Conservation (phyloP, 2,888 invertebrate species). For the Agriopis aurantiaria region DNA sequence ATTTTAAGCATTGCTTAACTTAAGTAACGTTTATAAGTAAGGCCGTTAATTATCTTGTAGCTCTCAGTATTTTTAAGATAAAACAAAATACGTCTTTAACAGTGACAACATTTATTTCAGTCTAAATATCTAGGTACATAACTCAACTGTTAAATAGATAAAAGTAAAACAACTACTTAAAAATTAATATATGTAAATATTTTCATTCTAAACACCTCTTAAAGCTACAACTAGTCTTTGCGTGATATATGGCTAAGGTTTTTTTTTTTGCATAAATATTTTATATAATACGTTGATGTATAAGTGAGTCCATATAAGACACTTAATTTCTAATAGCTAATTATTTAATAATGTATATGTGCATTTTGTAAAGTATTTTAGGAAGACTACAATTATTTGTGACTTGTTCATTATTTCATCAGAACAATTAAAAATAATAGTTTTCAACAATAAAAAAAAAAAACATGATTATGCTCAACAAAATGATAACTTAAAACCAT, state of each 20-base stretch:
- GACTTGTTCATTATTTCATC: not conserved
- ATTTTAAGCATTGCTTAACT: too few species aligned
- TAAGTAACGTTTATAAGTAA: too few species aligned
- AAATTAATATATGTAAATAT: constrained; percentile 19
- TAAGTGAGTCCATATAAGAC: constrained; percentile 18
- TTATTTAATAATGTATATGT: not conserved
- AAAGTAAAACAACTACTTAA: constrained; percentile 1
- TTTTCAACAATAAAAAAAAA: not conserved
- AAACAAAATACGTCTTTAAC: constrained; percentile 3
- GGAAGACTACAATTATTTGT: constrained; percentile 5
- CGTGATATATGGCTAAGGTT: constrained; percentile 18
- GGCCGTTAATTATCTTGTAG: too few species aligned
- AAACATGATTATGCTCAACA: too few species aligned
- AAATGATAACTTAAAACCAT: too few species aligned
- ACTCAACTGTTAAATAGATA: not conserved
- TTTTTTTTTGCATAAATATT: not conserved
- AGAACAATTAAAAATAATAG: not conserved
- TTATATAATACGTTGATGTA: not conserved
- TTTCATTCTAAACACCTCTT: constrained; percentile 6
- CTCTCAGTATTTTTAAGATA: not conserved
- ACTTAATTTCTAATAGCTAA: not conserved
- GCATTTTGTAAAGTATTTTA: not conserved
- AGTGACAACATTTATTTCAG: constrained; percentile 21
- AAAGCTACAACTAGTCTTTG: constrained; percentile 21
- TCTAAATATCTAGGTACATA: constrained; percentile 17